phyloP scores from a whole-genome alignment of 2,797 vertebrate genomes.

The Anableps anableps region DNA sequence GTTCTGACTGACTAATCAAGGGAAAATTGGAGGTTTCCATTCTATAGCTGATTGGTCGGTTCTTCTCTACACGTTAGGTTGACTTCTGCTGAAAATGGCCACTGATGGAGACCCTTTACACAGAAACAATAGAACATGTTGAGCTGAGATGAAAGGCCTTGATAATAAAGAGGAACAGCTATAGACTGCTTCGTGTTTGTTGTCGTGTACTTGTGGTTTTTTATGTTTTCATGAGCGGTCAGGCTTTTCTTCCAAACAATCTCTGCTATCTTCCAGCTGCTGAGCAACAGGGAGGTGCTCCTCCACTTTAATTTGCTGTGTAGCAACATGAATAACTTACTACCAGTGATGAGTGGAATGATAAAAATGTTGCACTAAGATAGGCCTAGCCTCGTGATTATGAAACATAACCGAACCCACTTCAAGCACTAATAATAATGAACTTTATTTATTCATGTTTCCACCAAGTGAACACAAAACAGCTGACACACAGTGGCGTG shows the following conservation, averaged over 20 bases:
- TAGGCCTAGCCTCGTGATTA: neutral
- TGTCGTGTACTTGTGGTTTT: neutral
- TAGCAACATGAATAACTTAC: neutral
- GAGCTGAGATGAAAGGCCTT: neutral
- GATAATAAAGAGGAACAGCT: neutral
- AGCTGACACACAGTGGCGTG: neutral
- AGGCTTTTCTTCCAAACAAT: neutral
- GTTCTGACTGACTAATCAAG: neutral
- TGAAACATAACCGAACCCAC: neutral
- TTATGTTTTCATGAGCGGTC: neutral
- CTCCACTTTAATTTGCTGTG: neutral
- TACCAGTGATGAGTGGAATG: neutral
- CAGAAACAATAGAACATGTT: neutral
- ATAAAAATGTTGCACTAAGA: neutral
- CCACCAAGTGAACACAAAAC: neutral
- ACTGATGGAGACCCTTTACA: neutral
- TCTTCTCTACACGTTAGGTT: neutral
- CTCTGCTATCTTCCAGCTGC: neutral
- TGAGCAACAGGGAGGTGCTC: neutral
- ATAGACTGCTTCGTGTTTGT: neutral
- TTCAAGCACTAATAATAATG: neutral
- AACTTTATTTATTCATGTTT: neutral
- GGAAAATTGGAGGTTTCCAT: neutral
- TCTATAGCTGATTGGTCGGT: neutral
- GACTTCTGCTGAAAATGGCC: neutral